Percentiles rank a stretch among this genome's conserved stretches.
These are phyloP conservation scores for Hypotaenidia philippensis DNA, from an alignment of 2,797 vertebrate species.

Conservation along the genomic window DNA sequence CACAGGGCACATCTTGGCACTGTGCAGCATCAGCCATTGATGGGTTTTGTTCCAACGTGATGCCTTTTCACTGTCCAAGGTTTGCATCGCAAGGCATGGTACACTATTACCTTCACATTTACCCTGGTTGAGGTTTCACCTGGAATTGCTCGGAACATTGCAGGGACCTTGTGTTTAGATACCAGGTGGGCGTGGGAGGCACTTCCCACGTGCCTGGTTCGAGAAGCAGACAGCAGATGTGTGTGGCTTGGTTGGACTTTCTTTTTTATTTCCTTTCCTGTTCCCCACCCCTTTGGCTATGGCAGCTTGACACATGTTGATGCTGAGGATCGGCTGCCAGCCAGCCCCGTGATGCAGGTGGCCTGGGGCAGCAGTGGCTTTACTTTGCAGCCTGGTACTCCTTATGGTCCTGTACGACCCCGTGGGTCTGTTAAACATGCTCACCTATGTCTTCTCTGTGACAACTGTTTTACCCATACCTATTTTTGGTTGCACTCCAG, in stretches of 20 bases:
- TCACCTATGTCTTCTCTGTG: not conserved
- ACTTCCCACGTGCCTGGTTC: not conserved
- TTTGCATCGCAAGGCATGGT: not conserved
- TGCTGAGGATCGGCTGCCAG: not conserved
- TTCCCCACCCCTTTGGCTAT: too few species aligned
- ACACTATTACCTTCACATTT: rapidly evolving
- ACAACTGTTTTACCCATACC: slow-evolving; percentile 35
- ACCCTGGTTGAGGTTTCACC: rapidly evolving
- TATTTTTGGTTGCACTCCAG: not conserved
- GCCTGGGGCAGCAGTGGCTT: not conserved
- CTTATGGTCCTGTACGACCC: rapidly evolving
- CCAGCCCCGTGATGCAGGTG: not conserved
- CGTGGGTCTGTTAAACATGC: not conserved
- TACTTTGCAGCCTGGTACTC: not conserved
- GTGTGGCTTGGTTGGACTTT: too few species aligned
- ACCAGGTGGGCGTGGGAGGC: not conserved
- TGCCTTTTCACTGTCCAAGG: not conserved
- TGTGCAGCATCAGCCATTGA: not conserved
- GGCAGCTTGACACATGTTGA: not conserved
- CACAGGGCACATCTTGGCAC: not conserved
- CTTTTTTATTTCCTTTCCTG: not conserved
- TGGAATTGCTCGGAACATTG: not conserved
- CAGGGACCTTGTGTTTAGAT: not conserved
- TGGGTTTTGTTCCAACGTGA: not conserved
- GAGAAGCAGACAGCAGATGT: not conserved